Evolutionary conservation across 2,888 invertebrate species (phyloP), one percentile per base, ranked within the genome.

Genomic region (Metopia argyrocephala): DNA sequence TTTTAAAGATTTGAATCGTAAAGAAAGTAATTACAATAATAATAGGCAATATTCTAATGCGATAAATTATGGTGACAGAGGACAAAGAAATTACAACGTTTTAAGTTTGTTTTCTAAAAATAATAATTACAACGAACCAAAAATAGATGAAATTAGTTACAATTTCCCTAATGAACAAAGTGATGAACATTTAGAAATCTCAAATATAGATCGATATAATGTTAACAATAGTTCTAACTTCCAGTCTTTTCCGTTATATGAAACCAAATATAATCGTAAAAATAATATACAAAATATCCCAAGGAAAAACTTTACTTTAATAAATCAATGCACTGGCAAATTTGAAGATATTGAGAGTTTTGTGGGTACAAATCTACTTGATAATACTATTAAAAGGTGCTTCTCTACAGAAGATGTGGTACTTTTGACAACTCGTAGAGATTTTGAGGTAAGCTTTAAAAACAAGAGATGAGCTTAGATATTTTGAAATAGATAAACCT

Each of bases 341-440:
- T 25, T 54, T 31, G 5, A n/a, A 12, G 64, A 66, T 52, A 46
- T 76, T n/a, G 68, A 81, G 6, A 84, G 69, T 57, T 90, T 90
- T 73, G 85, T 90, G 56, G 91, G 91, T 6, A 88, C 90, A 31
- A 90, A 90, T 85, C 85, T 91, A 2, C 89, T 90, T 82, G 85
- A 85, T 2, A 84, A 79, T 7, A 84, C 82, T 20, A 83, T 79
- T 0, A 89, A 88, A 69, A 87, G 85, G 59, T 91, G 91, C 70
- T 90, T 90, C 38, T 86, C 89, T 2, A 54, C 79, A 0, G 90
- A 90, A 57, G 90, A 91, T 28, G 84, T 90, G 46, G 88, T 88
- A 0, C 62, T 90, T 2, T 76, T 91, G 31, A 82, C 86, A 7
- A 86, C 88, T 4, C 87, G 90, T n/a, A 84, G 80, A 59, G 88